Conservation (phyloP, 2,888 invertebrate genomes). For the Cryptops parisi region DNA sequence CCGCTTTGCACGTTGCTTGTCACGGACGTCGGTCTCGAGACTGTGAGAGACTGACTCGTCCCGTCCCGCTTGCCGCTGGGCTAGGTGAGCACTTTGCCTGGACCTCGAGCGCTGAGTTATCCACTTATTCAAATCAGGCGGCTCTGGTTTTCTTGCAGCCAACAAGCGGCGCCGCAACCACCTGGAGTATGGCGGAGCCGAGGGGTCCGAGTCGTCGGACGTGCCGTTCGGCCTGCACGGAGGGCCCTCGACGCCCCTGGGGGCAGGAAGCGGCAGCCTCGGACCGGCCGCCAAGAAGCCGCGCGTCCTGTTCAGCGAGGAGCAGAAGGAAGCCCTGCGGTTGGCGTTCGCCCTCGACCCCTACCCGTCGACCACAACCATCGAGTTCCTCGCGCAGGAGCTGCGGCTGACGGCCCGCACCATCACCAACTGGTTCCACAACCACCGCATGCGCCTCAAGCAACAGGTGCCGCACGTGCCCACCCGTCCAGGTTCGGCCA, state of each 20-base stretch:
- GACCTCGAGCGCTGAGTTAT: background rate
- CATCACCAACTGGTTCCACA: constrained; percentile 99
- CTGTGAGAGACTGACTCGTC: no score
- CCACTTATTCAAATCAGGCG: background rate
- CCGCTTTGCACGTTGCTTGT: no score
- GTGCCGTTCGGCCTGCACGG: constrained; percentile 47
- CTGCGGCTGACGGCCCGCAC: constrained; percentile 83
- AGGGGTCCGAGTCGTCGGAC: constrained; percentile 41
- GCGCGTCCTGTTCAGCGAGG: constrained; percentile 91
- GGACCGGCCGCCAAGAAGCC: constrained; percentile 74
- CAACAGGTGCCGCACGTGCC: constrained; percentile 41
- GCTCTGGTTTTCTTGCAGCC: constrained; percentile 35
- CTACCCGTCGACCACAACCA: constrained; percentile 91
- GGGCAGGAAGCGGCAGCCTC: constrained; percentile 36
- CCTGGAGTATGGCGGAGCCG: constrained; percentile 27
- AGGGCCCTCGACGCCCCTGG: constrained; percentile 31
- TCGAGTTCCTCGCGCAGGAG: constrained; percentile 86
- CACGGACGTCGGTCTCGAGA: no score
- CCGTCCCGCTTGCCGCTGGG: no score
- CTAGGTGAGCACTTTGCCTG: no score
- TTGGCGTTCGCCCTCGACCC: constrained; percentile 91
- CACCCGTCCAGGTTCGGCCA: constrained; percentile 7
- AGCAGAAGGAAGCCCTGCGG: constrained; percentile 91
- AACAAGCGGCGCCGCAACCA: constrained; percentile 57
- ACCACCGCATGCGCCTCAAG: constrained; percentile 95